A percentile compares a stretch with the other conserved stretches of the same genome.
Conservation (phyloP, 2,113 vertebrate genomes). For the Pelodiscus sinensis region DNA sequence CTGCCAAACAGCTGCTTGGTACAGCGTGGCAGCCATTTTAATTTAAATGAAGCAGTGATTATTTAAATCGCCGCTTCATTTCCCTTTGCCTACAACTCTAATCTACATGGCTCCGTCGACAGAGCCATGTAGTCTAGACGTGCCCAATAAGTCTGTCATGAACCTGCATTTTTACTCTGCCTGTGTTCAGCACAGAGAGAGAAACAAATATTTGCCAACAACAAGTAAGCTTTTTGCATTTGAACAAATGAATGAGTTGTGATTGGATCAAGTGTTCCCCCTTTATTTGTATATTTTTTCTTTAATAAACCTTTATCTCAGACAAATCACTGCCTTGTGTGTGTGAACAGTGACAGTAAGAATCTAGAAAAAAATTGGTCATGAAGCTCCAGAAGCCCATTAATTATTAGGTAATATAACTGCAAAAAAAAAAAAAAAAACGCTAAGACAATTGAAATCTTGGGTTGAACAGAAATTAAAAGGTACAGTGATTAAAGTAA, state of each 20-base stretch:
- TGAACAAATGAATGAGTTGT: not conserved
- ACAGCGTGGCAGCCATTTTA: too few species aligned
- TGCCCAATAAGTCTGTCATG: not conserved
- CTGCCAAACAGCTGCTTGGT: too few species aligned
- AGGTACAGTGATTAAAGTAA: too few species aligned
- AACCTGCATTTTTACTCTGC: not conserved
- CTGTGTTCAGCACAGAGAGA: slow-evolving; percentile 10
- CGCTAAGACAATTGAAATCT: too few species aligned
- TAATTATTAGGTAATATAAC: not conserved
- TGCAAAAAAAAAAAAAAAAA: not conserved
- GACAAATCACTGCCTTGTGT: not conserved
- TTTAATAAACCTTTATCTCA: not conserved
- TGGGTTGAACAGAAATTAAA: too few species aligned
- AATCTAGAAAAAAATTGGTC: not conserved
- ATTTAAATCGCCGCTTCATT: too few species aligned
- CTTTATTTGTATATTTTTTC: not conserved
- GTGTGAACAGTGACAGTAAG: not conserved
- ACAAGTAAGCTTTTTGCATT: not conserved
- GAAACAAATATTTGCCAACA: not conserved
- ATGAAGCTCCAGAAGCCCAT: not conserved
- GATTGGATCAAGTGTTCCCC: not conserved
- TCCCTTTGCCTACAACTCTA: too few species aligned
- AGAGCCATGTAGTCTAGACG: too few species aligned
- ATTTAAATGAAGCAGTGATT: too few species aligned
- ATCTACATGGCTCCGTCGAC: too few species aligned